These are phyloP conservation scores for Stegostoma tigrinum DNA, from an alignment of 2,113 vertebrate genomes.

Conservation along the genomic window DNA sequence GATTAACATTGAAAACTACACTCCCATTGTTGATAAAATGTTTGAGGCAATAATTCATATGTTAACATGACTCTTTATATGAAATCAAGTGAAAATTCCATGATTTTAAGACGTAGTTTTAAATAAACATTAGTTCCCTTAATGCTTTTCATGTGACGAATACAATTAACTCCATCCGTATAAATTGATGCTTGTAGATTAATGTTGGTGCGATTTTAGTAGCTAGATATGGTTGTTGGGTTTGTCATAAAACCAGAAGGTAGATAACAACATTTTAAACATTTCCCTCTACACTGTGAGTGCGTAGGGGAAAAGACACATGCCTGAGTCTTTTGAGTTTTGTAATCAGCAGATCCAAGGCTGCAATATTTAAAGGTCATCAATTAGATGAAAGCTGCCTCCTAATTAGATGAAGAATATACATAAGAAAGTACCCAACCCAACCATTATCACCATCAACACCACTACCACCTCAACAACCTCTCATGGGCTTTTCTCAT, in stretches of 20 bases:
- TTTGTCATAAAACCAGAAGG: conserved; percentile 40
- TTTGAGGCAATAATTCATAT: background rate
- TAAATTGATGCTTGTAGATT: conserved; percentile 43
- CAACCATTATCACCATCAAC: no score
- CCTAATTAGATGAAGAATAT: background rate
- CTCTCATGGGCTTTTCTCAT: no score
- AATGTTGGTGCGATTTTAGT: conserved; percentile 45
- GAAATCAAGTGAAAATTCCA: background rate
- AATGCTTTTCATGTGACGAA: conserved; percentile 20
- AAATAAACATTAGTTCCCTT: background rate
- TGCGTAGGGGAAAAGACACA: background rate
- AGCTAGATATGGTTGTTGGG: conserved; percentile 39
- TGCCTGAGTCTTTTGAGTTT: background rate
- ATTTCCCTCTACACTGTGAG: background rate
- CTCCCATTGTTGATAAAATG: background rate
- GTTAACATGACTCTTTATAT: background rate
- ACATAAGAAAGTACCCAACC: background rate
- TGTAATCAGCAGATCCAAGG: background rate
- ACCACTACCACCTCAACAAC: no score
- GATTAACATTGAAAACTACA: no score
- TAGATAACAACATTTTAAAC: background rate
- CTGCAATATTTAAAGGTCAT: background rate
- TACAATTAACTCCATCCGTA: conserved; percentile 40
- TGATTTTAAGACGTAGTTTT: background rate
- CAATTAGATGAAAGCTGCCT: background rate